Base-by-base conservation (phyloP, 2,113 vertebrate genomes). In the Etheostoma spectabile region DNA sequence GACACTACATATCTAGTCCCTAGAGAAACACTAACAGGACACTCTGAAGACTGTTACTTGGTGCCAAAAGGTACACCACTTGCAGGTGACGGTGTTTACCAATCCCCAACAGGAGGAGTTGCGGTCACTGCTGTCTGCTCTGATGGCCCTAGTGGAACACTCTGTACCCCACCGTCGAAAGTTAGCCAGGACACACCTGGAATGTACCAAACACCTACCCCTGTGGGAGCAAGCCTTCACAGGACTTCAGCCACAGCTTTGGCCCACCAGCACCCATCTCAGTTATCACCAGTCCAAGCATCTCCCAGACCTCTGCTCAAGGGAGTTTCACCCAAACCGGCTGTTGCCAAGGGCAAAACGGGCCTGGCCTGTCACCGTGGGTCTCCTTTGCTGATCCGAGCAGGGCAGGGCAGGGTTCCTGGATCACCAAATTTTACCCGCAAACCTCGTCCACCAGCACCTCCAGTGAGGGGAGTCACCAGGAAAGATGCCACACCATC, bases 401-500 rank as follows among this genome's bases (percentile, higher is more conserved):
- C 90, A 0, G 91, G 91, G 5, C 93, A 94, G n/a, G 76, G 70
- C 12, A 83, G 92, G 65, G 80, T 91, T 46, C 93, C 94, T 0
- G 94, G 95, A 0, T 95, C 95, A 0, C 95, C 95, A 3, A 92
- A 83, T 75, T 92, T 94, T 27, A 51, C 81, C 30, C 92, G 94
- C 45, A 96, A 95, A 74, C 95, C 95, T 5, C 94, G 95, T 35
- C 95, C 95, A 1, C 95, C 95, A 3, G 94, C 95, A 3, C 95
- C 95, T 11, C 95, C 95, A 1, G 94, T 95, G 33, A 92, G 95
- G 68, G 93, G 95, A 3, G 94, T 96, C 57, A 95, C 95, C 42
- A 92, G 91, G 84, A 96, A 95, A 71, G 94, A 95, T 21, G 55
- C 68, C 18, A 35, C 86, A 2, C 8, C 2, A 0, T 21, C 35